These are phyloP conservation scores for Ips typographus DNA, from an alignment of 1,140 invertebrate genomes.

Conservation along the genomic window DNA sequence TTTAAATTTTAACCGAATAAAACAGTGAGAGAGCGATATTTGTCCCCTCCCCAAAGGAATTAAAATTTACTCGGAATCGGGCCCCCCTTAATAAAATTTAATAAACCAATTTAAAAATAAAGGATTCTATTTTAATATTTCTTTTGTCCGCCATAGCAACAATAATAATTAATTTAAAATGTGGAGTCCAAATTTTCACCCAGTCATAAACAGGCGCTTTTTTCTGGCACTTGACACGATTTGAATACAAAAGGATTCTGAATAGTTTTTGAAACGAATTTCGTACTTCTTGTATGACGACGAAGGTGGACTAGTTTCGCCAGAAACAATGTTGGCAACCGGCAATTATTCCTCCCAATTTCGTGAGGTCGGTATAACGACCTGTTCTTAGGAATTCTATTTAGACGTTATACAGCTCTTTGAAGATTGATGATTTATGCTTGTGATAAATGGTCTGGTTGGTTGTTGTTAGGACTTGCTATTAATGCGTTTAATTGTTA, in stretches of 20 bases:
- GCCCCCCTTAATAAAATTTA: no score
- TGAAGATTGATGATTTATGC: not conserved
- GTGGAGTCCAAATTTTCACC: no score
- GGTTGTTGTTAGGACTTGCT: no score
- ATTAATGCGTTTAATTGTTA: no score
- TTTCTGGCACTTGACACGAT: not conserved
- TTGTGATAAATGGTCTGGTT: not conserved
- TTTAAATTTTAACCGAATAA: no score
- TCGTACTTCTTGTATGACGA: not conserved
- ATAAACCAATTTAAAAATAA: no score
- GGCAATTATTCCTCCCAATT: constrained; percentile 1
- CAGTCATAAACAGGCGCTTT: not conserved
- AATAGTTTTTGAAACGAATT: not conserved
- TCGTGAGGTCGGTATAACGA: not conserved
- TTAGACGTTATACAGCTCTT: not conserved
- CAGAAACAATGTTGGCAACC: not conserved
- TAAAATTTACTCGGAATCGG: no score
- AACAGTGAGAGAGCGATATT: no score
- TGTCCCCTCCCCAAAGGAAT: no score
- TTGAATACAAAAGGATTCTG: constrained; percentile 1
- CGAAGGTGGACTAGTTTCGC: not conserved
- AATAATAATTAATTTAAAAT: no score
- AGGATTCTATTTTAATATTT: no score
- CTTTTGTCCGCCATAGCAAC: no score
- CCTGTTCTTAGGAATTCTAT: not conserved